These are phyloP conservation scores for Aphelenchoides besseyi DNA, from an alignment of 1,140 invertebrate genomes.

Conservation along the genomic window DNA sequence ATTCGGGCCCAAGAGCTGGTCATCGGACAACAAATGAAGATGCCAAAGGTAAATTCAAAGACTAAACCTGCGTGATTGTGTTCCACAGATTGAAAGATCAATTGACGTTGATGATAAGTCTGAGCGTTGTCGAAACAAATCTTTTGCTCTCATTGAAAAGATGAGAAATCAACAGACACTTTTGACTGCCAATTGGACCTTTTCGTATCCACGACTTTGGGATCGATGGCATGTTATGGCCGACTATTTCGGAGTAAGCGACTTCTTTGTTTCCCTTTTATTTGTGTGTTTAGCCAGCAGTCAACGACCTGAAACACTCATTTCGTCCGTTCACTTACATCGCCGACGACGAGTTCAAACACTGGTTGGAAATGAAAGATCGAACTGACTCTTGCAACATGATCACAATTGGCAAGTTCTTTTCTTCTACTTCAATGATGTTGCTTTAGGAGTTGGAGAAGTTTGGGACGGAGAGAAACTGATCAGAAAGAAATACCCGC, in stretches of 20 bases:
- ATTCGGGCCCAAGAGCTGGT: neutral
- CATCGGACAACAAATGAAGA: neutral
- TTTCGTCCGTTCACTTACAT: neutral
- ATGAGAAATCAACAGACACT: neutral
- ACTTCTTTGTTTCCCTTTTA: neutral
- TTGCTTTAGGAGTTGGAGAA: neutral
- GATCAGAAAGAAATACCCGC: neutral
- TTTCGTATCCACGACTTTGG: neutral
- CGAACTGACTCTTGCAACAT: neutral
- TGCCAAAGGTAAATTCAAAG: neutral
- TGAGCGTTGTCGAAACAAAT: neutral
- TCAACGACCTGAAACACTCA: conserved; percentile 1
- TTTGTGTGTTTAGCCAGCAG: neutral
- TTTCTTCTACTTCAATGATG: neutral
- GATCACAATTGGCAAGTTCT: neutral
- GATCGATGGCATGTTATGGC: neutral
- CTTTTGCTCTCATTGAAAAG: neutral
- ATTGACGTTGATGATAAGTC: neutral
- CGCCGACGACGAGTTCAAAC: neutral
- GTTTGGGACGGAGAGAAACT: neutral
- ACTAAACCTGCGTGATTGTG: too few species aligned
- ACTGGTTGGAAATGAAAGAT: neutral
- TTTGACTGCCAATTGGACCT: neutral
- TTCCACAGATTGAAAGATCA: neutral
- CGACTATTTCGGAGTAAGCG: neutral